Evolutionary conservation across 2,113 vertebrate species (phyloP).

Genomic region (Ariopsis seemanni): DNA sequence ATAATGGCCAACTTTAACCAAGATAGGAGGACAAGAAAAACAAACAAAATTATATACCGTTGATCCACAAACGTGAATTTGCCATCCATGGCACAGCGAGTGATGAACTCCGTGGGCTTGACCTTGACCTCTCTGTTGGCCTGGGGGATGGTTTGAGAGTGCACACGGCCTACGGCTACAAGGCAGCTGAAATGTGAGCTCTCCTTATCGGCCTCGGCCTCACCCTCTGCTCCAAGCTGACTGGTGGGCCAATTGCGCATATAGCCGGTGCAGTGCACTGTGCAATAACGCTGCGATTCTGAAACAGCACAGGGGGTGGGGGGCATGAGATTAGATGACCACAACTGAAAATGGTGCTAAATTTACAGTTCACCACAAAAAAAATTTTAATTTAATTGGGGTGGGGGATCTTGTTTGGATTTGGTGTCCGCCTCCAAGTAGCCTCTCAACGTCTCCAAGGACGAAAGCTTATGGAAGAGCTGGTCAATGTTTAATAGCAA

Average conservation of each 20-base stretch:
- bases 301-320: background rate
- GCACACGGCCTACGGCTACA: constrained; percentile 84
- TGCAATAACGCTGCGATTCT: constrained; percentile 87
- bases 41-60: constrained; percentile 69
- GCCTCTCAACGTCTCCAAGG: background rate
- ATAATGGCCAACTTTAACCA: background rate
- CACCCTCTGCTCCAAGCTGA: constrained; percentile 79
- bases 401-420: background rate
- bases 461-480: background rate
- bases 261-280: constrained; percentile 89
- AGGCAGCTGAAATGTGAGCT: constrained; percentile 83
- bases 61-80: constrained; percentile 93
- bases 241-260: constrained; percentile 84
- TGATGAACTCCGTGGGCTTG: constrained; percentile 85
- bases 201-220: constrained; percentile 79
- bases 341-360: background rate
- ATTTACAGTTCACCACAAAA: background rate
- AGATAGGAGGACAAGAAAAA: background rate
- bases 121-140: constrained; percentile 80
- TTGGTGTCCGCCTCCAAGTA: background rate
- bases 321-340: too few species aligned
- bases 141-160: constrained; percentile 76
- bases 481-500: background rate
- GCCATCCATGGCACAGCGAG: constrained; percentile 86
- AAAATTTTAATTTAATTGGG: background rate